Conservation (phyloP, 2,113 vertebrate genomes). For the Edolisoma coerulescens region DNA sequence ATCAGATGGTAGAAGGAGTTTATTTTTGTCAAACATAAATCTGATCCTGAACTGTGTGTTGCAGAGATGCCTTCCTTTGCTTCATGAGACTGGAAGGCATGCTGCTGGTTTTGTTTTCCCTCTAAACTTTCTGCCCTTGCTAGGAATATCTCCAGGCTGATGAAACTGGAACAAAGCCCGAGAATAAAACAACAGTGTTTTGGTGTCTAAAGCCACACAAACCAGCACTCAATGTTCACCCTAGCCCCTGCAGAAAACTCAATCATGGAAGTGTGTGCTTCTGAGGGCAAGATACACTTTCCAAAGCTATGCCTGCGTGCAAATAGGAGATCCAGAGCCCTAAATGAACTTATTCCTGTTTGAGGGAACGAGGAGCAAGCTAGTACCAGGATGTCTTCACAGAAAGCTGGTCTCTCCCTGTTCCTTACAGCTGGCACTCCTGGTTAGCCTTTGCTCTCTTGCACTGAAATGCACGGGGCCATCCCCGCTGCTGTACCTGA, state of each 20-base stretch:
- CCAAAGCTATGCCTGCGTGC: neutral
- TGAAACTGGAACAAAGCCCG: neutral
- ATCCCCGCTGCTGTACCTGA: rapidly evolving
- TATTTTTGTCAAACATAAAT: neutral
- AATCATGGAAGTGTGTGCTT: neutral
- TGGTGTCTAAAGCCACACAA: neutral
- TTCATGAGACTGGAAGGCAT: neutral
- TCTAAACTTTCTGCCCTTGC: neutral
- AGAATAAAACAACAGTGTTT: neutral
- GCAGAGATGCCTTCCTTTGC: neutral
- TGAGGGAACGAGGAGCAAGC: neutral
- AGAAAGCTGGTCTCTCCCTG: neutral
- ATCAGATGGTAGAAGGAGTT: neutral
- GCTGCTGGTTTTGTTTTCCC: neutral
- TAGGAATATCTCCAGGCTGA: neutral
- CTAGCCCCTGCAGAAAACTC: neutral
- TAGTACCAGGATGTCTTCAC: neutral
- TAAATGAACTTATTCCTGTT: neutral
- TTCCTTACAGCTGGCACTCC: neutral
- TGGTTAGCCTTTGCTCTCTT: neutral
- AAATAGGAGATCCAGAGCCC: neutral
- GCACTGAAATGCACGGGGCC: neutral
- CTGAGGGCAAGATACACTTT: neutral
- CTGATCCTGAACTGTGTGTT: neutral
- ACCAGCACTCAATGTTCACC: rapidly evolving